Conservation (phyloP, 2,113 vertebrate species). For the Platysternon megacephalum region DNA sequence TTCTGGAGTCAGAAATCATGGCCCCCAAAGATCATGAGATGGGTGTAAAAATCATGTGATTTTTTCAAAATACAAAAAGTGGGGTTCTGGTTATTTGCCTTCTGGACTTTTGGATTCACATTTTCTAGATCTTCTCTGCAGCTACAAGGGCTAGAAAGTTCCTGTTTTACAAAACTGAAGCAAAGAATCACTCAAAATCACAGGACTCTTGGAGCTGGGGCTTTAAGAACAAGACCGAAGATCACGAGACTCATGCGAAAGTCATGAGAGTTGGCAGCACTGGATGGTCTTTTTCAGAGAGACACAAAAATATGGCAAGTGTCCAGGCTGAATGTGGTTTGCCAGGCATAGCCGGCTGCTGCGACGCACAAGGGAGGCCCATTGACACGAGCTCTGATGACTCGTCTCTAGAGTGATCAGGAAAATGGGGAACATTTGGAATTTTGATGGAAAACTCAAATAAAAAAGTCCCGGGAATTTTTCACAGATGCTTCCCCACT, state of each 20-base stretch:
- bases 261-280: neutral
- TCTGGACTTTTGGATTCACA: neutral
- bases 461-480: neutral
- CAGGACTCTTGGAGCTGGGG: neutral
- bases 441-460: neutral
- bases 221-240: neutral
- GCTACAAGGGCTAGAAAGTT: neutral
- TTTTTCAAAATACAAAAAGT: neutral
- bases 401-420: neutral
- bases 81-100: neutral
- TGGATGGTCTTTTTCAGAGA: neutral
- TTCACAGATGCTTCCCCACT: neutral
- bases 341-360: neutral
- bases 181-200: neutral
- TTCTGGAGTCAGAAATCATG: neutral
- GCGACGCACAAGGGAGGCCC: neutral
- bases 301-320: neutral
- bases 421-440: neutral
- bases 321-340: neutral
- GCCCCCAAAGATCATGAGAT: neutral
- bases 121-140: neutral
- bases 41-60: neutral
- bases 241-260: neutral
- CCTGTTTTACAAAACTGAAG: neutral
- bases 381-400: neutral